These are phyloP conservation scores for Cichlasoma orientale DNA, from an alignment of 2,797 vertebrate genomes.

Conservation along the genomic window DNA sequence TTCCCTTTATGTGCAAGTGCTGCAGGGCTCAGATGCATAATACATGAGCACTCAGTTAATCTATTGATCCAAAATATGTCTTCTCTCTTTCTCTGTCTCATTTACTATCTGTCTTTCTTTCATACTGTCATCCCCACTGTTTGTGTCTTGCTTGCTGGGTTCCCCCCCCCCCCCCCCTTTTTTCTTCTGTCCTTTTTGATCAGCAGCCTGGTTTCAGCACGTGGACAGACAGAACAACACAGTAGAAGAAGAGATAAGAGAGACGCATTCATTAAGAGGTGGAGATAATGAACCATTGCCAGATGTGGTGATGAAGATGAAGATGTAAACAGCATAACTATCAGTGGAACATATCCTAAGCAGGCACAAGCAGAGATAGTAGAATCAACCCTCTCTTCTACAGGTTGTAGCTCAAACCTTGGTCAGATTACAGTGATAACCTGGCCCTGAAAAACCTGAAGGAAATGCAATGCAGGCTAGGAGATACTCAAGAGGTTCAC, in stretches of 20 bases:
- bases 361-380: neutral
- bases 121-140: slow-evolving; percentile 46
- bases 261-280: slow-evolving; percentile 26
- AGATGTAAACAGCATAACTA: neutral
- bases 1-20: slow-evolving; percentile 84
- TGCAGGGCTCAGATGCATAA: slow-evolving; percentile 82
- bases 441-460: neutral
- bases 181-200: slow-evolving; percentile 8
- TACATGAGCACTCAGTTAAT: slow-evolving; percentile 87
- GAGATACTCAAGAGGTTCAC: neutral
- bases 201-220: slow-evolving; percentile 8
- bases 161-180: neutral
- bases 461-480: neutral
- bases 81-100: slow-evolving; percentile 71
- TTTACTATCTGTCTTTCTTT: slow-evolving; percentile 67
- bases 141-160: slow-evolving; percentile 11
- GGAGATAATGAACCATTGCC: slow-evolving; percentile 29
- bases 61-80: slow-evolving; percentile 82
- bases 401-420: neutral
- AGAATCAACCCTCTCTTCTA: neutral
- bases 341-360: neutral
- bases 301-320: neutral
- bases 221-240: slow-evolving; percentile 8
- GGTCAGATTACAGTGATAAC: neutral
- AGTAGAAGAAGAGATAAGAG: slow-evolving; percentile 33